Evolutionary conservation across 2,113 vertebrate genomes (phyloP).

Genomic region (Anthoscopus minutus): DNA sequence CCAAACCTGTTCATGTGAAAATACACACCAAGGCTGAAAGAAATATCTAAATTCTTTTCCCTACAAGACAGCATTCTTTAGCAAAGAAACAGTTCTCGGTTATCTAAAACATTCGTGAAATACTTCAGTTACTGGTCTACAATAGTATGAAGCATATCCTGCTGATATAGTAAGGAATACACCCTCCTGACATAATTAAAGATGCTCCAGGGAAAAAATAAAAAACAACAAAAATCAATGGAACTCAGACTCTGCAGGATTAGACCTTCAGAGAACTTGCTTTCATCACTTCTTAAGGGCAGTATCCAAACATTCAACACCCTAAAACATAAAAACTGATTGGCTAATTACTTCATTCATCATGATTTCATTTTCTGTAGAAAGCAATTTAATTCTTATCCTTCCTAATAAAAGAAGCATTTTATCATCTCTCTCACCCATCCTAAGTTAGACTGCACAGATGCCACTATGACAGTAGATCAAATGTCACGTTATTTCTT

Average conservation of each 20-base stretch:
- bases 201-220: background rate
- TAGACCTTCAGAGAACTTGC: constrained; percentile 15
- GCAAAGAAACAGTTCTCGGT: background rate
- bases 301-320: constrained; percentile 36
- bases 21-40: background rate
- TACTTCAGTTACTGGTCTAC: background rate
- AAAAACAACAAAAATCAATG: background rate
- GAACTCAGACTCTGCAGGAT: background rate
- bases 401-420: constrained; percentile 65
- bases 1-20: background rate
- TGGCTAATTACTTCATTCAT: constrained; percentile 73
- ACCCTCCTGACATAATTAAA: background rate
- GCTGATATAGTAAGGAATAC: background rate
- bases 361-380: constrained; percentile 70
- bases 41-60: background rate
- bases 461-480: constrained; percentile 67
- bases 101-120: background rate
- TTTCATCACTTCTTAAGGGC: background rate
- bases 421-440: constrained; percentile 61
- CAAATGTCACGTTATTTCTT: constrained; percentile 76
- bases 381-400: constrained; percentile 73
- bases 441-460: constrained; percentile 57
- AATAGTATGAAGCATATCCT: background rate
- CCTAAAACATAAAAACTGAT: constrained; percentile 53
- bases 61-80: background rate